Base-by-base conservation (phyloP, 1,140 invertebrate genomes). In the Hypsibius dujardini region DNA sequence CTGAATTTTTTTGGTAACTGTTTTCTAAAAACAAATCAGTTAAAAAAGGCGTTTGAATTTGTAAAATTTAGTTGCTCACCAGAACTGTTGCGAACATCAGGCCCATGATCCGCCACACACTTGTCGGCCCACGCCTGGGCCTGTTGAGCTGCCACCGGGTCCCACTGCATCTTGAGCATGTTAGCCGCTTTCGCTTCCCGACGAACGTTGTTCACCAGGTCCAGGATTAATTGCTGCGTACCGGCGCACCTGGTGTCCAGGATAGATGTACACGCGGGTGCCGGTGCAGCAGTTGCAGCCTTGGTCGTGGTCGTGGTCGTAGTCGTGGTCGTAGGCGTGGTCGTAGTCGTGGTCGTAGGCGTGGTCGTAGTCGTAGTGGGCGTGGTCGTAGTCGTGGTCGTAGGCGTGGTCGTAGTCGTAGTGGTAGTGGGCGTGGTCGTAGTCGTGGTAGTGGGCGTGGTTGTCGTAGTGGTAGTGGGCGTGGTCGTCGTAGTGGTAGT, bases 131-230 rank as follows among this genome's bases (percentile, higher is more conserved):
- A 67, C 12, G 12, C 62, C 62, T 67, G 62, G 3, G 62, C 62
- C 7, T 14, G 12, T 3, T 7, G 42, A 3, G 62, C 62, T 42
- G 62, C 62, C 45, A 14, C 42, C 7, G 7, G 7, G 45, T 67
- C 62, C 62, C 62, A 67, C 62, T 67, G 62, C 62, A 67, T 67
- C 45, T 67, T 67, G 12, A 67, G 42, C 42, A 67, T 67, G 42
- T 67, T 67, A 14, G 62, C 62, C 62, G 7, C 62, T 42, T 42
- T 67, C 45, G 12, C 12, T 14, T 42, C 3, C 7, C 62, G 62
- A 3, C 62, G 7, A 42, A 67, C 62, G 3, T 67, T 7, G 45
- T 67, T 67, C 3, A 14, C 3, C 62, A 67, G 42, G 3, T 7
- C 42, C 42, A 67, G 45, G 7, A 67, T 67, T 12, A 67, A 42